Percentiles rank a stretch among this genome's conserved stretches.
These are phyloP conservation scores for Hirtodrosophila trivittata DNA, from an alignment of 2,888 invertebrate species.

Conservation along the genomic window DNA sequence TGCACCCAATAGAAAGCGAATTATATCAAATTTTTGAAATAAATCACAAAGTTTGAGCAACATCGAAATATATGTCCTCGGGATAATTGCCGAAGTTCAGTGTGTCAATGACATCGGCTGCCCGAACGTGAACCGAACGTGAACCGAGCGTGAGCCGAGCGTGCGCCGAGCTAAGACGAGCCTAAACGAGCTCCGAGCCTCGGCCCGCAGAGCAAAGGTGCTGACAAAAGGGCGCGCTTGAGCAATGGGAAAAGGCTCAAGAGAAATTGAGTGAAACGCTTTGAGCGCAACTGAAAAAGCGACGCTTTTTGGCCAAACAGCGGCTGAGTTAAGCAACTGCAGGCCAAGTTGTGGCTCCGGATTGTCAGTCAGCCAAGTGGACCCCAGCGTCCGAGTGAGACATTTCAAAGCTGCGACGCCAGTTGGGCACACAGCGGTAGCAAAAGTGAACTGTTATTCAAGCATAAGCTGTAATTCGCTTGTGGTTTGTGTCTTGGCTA, in stretches of 20 bases:
- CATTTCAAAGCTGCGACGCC: not conserved
- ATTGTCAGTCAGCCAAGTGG: not conserved
- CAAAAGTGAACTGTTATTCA: no score
- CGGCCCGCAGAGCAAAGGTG: slow-evolving; percentile 39
- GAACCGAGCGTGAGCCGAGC: slow-evolving; percentile 26
- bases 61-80: slow-evolving; percentile 27
- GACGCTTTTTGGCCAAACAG: slow-evolving; percentile 22
- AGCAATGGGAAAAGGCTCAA: slow-evolving; percentile 41
- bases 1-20: slow-evolving; percentile 60
- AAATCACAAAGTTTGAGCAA: slow-evolving; percentile 64
- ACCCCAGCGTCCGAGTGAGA: not conserved
- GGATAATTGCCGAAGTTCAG: slow-evolving; percentile 66
- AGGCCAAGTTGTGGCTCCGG: not conserved
- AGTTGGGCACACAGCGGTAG: not conserved
- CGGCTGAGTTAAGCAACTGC: not conserved
- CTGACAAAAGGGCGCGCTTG: slow-evolving; percentile 69
- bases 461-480: no score
- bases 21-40: slow-evolving; percentile 70
- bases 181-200: slow-evolving; percentile 25
- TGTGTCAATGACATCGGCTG: slow-evolving; percentile 68
- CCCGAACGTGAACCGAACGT: not conserved
- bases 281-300: slow-evolving; percentile 10
- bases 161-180: slow-evolving; percentile 9
- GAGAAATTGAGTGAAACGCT: slow-evolving; percentile 18
- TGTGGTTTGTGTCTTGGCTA: slow-evolving; percentile 24